Evolutionary conservation across 2,888 invertebrate genomes (phyloP).

Genomic region (Drosophila nigricruria): DNA sequence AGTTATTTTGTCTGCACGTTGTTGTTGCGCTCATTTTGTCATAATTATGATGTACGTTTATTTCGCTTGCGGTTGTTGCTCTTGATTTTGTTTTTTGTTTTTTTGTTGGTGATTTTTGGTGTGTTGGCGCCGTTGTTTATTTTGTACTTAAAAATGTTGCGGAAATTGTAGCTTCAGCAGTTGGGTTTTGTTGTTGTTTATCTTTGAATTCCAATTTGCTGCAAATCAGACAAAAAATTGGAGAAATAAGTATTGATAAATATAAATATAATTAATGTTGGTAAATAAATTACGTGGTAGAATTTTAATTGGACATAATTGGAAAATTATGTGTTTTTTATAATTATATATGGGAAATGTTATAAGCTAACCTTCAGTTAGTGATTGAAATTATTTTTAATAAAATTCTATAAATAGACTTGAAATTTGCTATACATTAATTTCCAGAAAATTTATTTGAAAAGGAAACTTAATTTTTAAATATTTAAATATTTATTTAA

Average conservation of each 20-base stretch:
- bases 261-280: conserved; percentile 20
- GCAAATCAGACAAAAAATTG: conserved; percentile 42
- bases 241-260: conserved; percentile 26
- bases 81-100: conserved; percentile 32
- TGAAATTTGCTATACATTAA: too few relatives aligned
- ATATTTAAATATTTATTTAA: too few relatives aligned
- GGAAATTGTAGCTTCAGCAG: conserved; percentile 19
- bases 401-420: too few relatives aligned
- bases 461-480: too few relatives aligned
- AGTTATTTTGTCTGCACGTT: conserved; percentile 26
- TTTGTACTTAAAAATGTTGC: conserved; percentile 23
- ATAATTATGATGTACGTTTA: conserved; percentile 67
- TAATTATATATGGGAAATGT: not conserved
- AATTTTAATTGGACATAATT: conserved; percentile 10
- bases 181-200: conserved; percentile 19
- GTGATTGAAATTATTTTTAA: not conserved
- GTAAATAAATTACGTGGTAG: conserved; percentile 17
- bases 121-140: conserved; percentile 12
- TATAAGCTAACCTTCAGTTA: not conserved
- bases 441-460: too few relatives aligned
- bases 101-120: conserved; percentile 19
- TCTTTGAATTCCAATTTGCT: conserved; percentile 39
- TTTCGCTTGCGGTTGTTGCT: conserved; percentile 49
- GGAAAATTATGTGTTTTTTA: conserved; percentile 6
- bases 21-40: conserved; percentile 64